phyloP scores from a whole-genome alignment of 2,113 vertebrate species.

The Cyprinodon tularosa region DNA sequence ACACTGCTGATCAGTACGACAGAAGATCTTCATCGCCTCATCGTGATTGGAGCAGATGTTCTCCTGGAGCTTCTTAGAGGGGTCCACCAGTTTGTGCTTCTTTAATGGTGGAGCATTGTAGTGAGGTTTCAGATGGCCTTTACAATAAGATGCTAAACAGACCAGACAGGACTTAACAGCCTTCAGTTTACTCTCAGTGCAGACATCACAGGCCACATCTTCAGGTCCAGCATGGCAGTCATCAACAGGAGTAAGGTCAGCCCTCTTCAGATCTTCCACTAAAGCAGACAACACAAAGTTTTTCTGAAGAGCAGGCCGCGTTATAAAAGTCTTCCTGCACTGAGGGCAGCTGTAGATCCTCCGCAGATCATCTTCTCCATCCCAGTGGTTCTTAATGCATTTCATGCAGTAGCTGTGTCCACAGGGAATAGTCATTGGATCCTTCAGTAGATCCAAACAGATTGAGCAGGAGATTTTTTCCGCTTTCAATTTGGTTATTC shows the following conservation, averaged over 20 bases:
- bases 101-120: background rate
- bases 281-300: background rate
- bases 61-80: background rate
- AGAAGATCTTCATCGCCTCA: conserved; percentile 6
- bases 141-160: background rate
- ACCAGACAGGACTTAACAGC: background rate
- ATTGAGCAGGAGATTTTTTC: background rate
- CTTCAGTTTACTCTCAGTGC: background rate
- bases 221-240: background rate
- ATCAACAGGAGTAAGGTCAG: background rate
- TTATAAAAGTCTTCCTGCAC: background rate
- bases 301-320: background rate
- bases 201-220: background rate
- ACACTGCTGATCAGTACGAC: too few relatives aligned
- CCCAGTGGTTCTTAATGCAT: background rate
- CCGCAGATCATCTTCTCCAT: background rate
- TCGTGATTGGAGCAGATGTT: conserved; percentile 3
- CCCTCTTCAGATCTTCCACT: conserved; percentile 9
- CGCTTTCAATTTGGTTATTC: too few relatives aligned
- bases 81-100: conserved; percentile 4
- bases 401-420: conserved; percentile 16
- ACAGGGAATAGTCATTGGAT: conserved; percentile 8
- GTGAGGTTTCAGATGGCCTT: conserved; percentile 4
- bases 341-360: background rate
- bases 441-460: conserved; percentile 6